Evolutionary conservation across 2,888 invertebrate genomes (phyloP).

Genomic region (Lysandra bellargus): DNA sequence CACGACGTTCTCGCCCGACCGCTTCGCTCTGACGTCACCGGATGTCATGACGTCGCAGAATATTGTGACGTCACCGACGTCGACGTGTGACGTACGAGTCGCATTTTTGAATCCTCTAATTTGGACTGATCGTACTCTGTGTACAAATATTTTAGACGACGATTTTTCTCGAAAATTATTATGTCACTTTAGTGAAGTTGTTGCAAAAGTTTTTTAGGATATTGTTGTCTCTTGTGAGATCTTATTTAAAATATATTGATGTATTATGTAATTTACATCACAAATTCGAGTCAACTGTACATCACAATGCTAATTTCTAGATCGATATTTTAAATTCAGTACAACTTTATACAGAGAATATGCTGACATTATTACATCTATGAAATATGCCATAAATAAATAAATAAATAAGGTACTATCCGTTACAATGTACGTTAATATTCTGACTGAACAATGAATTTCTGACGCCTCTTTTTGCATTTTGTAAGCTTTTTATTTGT

Average conservation of each 20-base stretch:
- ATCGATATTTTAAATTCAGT: not conserved
- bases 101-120: slow-evolving; percentile 49
- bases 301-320: not conserved
- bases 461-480: slow-evolving; percentile 38
- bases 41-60: not conserved
- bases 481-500: slow-evolving; percentile 41
- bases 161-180: not conserved
- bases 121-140: not conserved
- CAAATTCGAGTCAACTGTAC: not conserved
- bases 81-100: slow-evolving; percentile 53
- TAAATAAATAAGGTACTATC: not conserved
- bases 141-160: not conserved
- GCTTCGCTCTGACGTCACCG: not conserved
- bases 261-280: not conserved
- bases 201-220: not conserved
- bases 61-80: not conserved
- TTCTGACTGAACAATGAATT: slow-evolving; percentile 34
- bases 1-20: slow-evolving; percentile 1
- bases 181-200: not conserved
- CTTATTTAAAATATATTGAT: not conserved
- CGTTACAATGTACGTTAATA: slow-evolving; percentile 1
- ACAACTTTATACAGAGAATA: not conserved
- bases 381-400: slow-evolving; percentile 19
- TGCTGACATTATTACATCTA: not conserved
- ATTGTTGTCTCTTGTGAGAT: not conserved